Conservation (phyloP, 2,888 invertebrate species). For the Trissolcus brochymenae region DNA sequence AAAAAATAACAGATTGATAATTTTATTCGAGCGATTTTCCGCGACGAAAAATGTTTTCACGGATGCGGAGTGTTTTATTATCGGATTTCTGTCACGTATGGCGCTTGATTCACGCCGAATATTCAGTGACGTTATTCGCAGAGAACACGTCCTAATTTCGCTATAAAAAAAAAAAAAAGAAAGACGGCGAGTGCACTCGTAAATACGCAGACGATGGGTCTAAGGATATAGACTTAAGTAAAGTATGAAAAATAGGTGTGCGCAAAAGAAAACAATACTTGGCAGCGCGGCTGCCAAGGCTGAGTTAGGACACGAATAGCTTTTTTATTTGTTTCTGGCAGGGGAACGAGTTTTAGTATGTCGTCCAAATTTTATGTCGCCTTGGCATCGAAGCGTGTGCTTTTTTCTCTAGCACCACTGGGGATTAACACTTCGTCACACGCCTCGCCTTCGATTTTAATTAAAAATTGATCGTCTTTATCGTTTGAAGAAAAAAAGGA, state of each 20-base stretch:
- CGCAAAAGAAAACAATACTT: constrained; percentile 39
- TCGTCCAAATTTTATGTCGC: constrained; percentile 31
- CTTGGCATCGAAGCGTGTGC: not conserved
- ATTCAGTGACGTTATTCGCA: constrained; percentile 43
- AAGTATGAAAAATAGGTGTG: constrained; percentile 38
- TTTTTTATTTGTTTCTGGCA: constrained; percentile 34
- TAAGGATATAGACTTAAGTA: constrained; percentile 38
- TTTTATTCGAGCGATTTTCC: constrained; percentile 15
- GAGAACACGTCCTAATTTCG: constrained; percentile 46
- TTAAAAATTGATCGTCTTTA: too few species aligned
- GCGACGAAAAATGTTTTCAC: constrained; percentile 26
- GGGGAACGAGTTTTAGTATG: constrained; percentile 18
- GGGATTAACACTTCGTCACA: too few species aligned
- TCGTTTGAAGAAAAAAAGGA: too few species aligned
- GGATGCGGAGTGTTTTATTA: constrained; percentile 27
- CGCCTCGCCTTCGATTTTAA: too few species aligned
- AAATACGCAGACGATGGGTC: constrained; percentile 38
- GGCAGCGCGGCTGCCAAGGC: constrained; percentile 31
- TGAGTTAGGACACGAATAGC: constrained; percentile 27
- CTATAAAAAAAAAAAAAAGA: constrained; percentile 17
- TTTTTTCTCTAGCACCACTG: too few species aligned
- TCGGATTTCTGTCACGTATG: constrained; percentile 49
- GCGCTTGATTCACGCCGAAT: constrained; percentile 32
- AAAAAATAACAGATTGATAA: constrained; percentile 14
- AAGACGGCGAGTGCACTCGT: constrained; percentile 14